phyloP scores from a whole-genome alignment of 2,888 invertebrate species.

The Panopea generosa region DNA sequence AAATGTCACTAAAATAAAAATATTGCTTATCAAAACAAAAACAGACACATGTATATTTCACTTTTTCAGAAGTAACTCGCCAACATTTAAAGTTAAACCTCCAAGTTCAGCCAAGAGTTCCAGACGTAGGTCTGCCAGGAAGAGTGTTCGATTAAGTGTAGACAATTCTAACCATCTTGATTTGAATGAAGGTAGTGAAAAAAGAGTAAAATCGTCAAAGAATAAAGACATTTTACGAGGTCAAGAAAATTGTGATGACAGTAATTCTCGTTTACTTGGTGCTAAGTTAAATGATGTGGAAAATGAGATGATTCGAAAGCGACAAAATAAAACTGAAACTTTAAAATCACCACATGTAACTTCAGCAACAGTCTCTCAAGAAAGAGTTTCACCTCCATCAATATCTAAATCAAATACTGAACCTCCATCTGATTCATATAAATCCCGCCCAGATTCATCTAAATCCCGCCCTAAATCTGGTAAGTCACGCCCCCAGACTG shows the following conservation, averaged over 20 bases:
- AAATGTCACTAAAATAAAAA: too few relatives aligned
- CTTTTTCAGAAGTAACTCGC: too few relatives aligned
- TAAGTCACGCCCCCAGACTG: conserved; percentile 54
- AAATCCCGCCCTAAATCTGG: conserved; percentile 59
- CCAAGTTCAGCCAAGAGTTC: conserved; percentile 44
- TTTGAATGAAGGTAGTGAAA: too few relatives aligned
- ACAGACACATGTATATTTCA: too few relatives aligned
- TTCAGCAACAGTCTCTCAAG: too few relatives aligned
- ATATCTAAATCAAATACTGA: neutral
- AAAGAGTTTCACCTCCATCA: too few relatives aligned
- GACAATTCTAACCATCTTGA: neutral
- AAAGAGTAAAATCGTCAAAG: too few relatives aligned
- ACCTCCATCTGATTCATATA: neutral
- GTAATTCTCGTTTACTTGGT: conserved; percentile 37
- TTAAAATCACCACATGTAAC: too few relatives aligned
- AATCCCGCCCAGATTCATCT: conserved; percentile 20
- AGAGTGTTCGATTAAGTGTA: conserved; percentile 35
- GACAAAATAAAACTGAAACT: neutral
- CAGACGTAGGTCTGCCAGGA: conserved; percentile 48
- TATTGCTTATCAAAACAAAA: too few relatives aligned
- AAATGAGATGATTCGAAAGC: conserved; percentile 33
- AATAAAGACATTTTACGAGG: too few relatives aligned
- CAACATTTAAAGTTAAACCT: conserved; percentile 32
- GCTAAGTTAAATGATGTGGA: conserved; percentile 56
- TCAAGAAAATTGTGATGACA: neutral